Conservation (phyloP, 2,113 vertebrate genomes). For the Aplodontia rufa region DNA sequence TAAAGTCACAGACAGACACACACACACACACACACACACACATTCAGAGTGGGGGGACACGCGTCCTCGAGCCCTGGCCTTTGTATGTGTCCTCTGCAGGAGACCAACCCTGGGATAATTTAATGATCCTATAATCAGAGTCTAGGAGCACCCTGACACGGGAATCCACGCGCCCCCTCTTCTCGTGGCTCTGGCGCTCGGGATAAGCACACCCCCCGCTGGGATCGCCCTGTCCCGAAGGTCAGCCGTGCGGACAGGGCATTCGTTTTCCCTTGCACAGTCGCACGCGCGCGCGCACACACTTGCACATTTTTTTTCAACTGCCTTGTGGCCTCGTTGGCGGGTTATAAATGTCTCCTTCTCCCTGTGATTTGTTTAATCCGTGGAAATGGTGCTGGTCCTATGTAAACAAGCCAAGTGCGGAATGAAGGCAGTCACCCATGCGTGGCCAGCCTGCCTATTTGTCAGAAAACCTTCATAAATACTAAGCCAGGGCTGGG, state of each 20-base stretch:
- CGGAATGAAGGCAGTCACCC: slow-evolving; percentile 94
- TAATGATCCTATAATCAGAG: not conserved
- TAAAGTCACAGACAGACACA: not conserved
- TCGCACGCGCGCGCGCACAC: slow-evolving; percentile 64
- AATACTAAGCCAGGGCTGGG: slow-evolving; percentile 90
- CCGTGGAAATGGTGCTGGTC: slow-evolving; percentile 96
- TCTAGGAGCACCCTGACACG: not conserved
- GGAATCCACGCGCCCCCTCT: not conserved
- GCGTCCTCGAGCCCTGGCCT: not conserved
- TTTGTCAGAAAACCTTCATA: slow-evolving; percentile 98
- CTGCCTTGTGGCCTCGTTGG: slow-evolving; percentile 94
- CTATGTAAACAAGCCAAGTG: slow-evolving; percentile 99
- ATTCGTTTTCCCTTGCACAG: slow-evolving; percentile 89
- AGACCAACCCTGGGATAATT: not conserved
- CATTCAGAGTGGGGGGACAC: no score
- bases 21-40: not conserved
- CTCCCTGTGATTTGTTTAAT: slow-evolving; percentile 98
- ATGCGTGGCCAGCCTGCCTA: slow-evolving; percentile 94
- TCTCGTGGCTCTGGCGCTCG: not conserved
- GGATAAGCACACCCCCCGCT: slow-evolving; percentile 29
- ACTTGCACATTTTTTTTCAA: slow-evolving; percentile 83
- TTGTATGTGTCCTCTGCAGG: slow-evolving; percentile 19
- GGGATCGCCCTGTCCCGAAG: slow-evolving; percentile 87
- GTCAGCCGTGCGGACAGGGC: slow-evolving; percentile 88
- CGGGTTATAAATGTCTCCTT: slow-evolving; percentile 96